Evolutionary conservation across 1,140 invertebrate genomes (phyloP), one percentile per base, ranked within the genome.

Genomic region (Antheraea mylitta): DNA sequence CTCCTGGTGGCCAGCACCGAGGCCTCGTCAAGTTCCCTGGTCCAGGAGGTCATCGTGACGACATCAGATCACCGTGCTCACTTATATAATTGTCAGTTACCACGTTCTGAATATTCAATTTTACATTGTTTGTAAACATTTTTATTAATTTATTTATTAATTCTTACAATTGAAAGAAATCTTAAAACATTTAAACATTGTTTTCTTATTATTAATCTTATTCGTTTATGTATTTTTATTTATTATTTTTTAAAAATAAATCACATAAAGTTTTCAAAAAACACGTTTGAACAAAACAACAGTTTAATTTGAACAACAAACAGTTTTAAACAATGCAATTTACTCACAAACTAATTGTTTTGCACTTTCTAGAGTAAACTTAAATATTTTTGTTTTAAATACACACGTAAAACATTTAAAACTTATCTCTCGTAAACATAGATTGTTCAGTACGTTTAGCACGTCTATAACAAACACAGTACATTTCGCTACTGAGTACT

Each of bases 11-110:
- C 94, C 81, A 95, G 92, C 70, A 93, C 84, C 63, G 95, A 85
- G 66, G 95, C 93, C 80, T 95, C 94, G 80, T 96, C 95, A 78
- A 96, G 94, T 83, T 96, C 94, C 81, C 93, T 93, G 64, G 93
- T 89, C 89, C 89, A 91, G 13, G 83, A 80, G 13, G 81, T 83
- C 86, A 89, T 91, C 6, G 19, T 75, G 70, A 75, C 62, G 69
- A 70, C 66, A 65, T 37, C 53, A 69, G 64, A 53, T 62, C 36
- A 61, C 66, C 64, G 13, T 13, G 13, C 19, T 30, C 42, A 58
- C 37, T 58, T 11, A 30, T 19, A 9, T 9, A 71, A 66, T 60
- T 6, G 18, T 61, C 60, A 22, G 18, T 13, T 8, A 61, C 18
- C 13, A 10, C 22, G 18, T 60, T 60, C 10, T 30, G 60, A 61